A percentile compares a stretch with the other conserved stretches of the same genome.
phyloP scores from a whole-genome alignment of 1,140 invertebrate species.

The Zaprionus capensis region DNA sequence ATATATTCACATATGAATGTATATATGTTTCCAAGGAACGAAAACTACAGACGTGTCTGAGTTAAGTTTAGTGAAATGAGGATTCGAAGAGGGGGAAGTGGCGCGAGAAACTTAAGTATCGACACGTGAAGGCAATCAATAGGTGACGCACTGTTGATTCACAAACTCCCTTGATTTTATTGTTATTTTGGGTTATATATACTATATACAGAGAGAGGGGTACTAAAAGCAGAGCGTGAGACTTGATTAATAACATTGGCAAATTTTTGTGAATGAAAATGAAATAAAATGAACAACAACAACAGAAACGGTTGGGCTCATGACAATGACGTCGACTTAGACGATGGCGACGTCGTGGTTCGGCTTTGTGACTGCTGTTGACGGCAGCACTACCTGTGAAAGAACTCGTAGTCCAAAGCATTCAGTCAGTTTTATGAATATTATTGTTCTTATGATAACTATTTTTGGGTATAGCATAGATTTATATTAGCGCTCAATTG shows the following conservation, averaged over 20 bases:
- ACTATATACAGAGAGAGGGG: not conserved
- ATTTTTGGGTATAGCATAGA: constrained; percentile 34
- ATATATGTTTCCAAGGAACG: constrained; percentile 25
- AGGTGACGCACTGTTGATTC: constrained; percentile 80
- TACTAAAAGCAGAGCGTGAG: not conserved
- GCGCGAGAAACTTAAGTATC: constrained; percentile 46
- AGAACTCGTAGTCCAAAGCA: constrained; percentile 13
- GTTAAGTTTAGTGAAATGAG: constrained; percentile 8
- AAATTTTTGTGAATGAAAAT: constrained; percentile 74
- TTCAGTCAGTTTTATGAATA: constrained; percentile 59
- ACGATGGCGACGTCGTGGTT: constrained; percentile 6
- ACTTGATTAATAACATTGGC: constrained; percentile 69
- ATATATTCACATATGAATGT: not conserved
- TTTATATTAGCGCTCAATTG: constrained; percentile 55
- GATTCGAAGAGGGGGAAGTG: not conserved
- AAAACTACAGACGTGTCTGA: constrained; percentile 66
- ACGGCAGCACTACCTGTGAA: constrained; percentile 63
- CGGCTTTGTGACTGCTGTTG: not conserved
- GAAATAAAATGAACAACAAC: constrained; percentile 51
- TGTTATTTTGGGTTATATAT: constrained; percentile 51
- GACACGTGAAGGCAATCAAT: constrained; percentile 79
- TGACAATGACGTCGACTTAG: constrained; percentile 64
- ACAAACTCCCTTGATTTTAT: constrained; percentile 72
- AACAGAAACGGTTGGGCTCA: constrained; percentile 48
- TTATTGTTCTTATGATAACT: constrained; percentile 65